A percentile compares a stretch with the other conserved stretches of the same genome.
These are phyloP conservation scores for Phylloscopus trochiloides DNA, from an alignment of 2,113 vertebrate species.

Conservation along the genomic window DNA sequence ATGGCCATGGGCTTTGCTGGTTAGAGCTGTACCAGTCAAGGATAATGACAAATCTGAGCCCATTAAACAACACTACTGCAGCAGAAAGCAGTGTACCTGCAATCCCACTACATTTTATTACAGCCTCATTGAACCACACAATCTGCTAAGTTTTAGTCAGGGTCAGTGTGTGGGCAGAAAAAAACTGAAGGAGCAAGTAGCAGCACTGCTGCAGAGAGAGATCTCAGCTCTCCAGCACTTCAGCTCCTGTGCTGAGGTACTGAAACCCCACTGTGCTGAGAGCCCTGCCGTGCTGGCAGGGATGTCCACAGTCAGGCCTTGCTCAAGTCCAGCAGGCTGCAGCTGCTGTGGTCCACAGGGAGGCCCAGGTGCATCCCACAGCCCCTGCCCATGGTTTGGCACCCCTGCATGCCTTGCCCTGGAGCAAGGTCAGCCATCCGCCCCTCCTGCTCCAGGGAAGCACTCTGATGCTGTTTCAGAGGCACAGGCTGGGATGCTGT, in stretches of 20 bases:
- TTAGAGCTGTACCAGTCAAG: not conserved
- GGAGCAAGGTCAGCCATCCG: too few relatives aligned
- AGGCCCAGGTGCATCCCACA: not conserved
- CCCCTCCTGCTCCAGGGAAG: not conserved
- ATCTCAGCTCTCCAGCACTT: not conserved
- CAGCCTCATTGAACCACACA: not conserved
- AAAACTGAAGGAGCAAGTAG: not conserved
- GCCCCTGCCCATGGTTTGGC: not conserved
- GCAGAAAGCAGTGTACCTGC: not conserved
- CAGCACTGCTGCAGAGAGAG: not conserved
- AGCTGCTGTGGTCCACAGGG: not conserved
- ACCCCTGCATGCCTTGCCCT: not conserved
- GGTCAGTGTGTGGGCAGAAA: not conserved
- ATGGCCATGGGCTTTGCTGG: not conserved
- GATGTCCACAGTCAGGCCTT: not conserved
- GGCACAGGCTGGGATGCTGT: not conserved
- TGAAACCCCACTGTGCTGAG: accelerated
- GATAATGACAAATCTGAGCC: not conserved
- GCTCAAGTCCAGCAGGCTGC: not conserved
- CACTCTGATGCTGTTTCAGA: not conserved
- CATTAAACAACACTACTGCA: not conserved
- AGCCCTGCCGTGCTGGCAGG: not conserved
- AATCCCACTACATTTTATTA: not conserved
- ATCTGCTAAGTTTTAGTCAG: not conserved
- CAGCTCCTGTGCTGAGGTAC: accelerated